These are phyloP conservation scores for Electrophaes corylata DNA, from an alignment of 2,888 invertebrate species.

Conservation along the genomic window DNA sequence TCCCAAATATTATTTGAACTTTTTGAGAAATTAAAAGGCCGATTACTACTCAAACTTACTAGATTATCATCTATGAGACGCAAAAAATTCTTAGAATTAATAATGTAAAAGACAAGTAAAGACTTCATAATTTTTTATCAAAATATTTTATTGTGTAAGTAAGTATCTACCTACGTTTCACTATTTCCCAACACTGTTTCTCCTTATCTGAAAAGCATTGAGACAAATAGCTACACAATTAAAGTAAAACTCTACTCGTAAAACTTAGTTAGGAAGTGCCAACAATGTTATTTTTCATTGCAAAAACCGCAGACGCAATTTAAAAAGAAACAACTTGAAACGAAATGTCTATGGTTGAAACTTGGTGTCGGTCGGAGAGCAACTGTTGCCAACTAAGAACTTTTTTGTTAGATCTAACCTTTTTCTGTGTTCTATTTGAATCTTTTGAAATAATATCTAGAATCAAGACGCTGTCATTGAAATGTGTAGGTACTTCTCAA, in stretches of 20 bases:
- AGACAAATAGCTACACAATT: constrained; percentile 30
- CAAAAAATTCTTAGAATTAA: too few species aligned
- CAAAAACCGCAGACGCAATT: constrained; percentile 63
- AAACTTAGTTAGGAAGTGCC: constrained; percentile 48
- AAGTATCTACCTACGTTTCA: too few species aligned
- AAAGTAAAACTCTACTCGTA: constrained; percentile 43
- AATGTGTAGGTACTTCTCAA: background rate
- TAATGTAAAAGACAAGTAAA: too few species aligned
- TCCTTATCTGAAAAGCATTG: constrained; percentile 2
- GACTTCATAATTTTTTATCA: background rate
- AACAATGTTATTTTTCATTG: constrained; percentile 72
- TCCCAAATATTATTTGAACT: background rate
- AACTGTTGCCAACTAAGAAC: constrained; percentile 29
- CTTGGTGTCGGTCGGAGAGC: constrained; percentile 51
- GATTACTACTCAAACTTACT: too few species aligned
- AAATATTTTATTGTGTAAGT: background rate
- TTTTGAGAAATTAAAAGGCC: background rate
- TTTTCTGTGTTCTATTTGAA: background rate
- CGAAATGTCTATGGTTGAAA: constrained; percentile 48
- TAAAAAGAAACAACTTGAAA: constrained; percentile 71
- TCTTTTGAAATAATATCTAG: background rate
- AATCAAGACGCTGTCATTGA: too few species aligned
- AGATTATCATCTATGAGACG: too few species aligned
- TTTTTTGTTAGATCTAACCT: constrained; percentile 14
- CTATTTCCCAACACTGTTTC: constrained; percentile 1